Evolutionary conservation across 2,113 vertebrate genomes (phyloP).

Genomic region (Ceyx margarethae): DNA sequence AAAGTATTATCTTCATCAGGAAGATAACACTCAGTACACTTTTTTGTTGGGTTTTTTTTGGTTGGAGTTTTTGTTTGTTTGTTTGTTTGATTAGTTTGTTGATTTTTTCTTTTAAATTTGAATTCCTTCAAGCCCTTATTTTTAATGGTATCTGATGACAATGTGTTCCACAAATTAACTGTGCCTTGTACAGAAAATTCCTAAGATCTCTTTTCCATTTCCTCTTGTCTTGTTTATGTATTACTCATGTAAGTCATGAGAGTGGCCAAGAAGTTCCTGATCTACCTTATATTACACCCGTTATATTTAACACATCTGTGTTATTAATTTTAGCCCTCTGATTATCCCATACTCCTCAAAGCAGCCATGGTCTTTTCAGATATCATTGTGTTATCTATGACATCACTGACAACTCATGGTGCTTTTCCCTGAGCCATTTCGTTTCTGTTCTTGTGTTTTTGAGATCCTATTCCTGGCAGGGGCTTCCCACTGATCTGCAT

Average conservation of each 20-base stretch:
- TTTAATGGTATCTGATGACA: background rate
- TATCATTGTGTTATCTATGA: background rate
- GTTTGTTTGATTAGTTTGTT: no score
- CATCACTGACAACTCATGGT: accelerated
- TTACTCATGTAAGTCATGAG: conserved; percentile 63
- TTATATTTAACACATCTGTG: conserved; percentile 1
- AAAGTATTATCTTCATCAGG: background rate
- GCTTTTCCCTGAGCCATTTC: background rate
- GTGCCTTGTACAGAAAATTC: conserved; percentile 34
- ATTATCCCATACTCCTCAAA: background rate
- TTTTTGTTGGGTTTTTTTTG: no score
- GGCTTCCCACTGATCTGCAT: background rate
- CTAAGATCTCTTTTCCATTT: conserved; percentile 69
- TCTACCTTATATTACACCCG: background rate
- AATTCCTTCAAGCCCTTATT: background rate
- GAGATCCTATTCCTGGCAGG: background rate
- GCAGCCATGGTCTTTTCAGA: background rate
- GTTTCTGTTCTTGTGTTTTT: conserved; percentile 3
- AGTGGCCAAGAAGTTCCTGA: conserved; percentile 37
- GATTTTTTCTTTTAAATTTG: background rate
- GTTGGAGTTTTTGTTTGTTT: no score
- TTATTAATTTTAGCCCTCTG: background rate
- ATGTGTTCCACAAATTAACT: background rate
- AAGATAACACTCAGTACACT: background rate
- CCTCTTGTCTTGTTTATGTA: conserved; percentile 60